phyloP scores from a whole-genome alignment of 2,888 invertebrate genomes.

The Barypeithes pellucidus region DNA sequence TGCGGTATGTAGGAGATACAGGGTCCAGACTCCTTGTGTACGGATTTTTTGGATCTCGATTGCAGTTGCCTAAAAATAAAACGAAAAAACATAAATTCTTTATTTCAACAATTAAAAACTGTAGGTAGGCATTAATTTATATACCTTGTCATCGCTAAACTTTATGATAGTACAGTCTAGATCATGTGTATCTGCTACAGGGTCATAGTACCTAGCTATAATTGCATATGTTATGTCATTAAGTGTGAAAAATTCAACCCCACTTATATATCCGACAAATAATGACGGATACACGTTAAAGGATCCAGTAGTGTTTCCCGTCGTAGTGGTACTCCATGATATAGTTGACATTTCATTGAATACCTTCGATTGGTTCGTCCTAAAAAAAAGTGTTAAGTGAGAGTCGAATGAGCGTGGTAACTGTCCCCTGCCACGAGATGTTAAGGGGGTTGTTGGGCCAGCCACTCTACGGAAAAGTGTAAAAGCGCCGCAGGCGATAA shows the following conservation, averaged over 20 bases:
- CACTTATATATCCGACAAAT: slow-evolving; percentile 65
- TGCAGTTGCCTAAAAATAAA: slow-evolving; percentile 58
- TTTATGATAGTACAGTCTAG: slow-evolving; percentile 62
- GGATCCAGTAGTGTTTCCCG: slow-evolving; percentile 53
- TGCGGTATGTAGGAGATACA: slow-evolving; percentile 64
- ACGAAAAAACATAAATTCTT: no score
- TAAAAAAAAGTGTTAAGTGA: slow-evolving; percentile 47
- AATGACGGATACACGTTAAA: slow-evolving; percentile 57
- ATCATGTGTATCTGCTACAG: slow-evolving; percentile 60
- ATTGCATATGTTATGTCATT: slow-evolving; percentile 63
- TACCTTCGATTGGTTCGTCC: slow-evolving; percentile 55
- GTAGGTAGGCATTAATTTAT: background rate
- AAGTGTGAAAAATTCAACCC: slow-evolving; percentile 65
- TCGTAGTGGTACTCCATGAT: slow-evolving; percentile 60
- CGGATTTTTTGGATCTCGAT: slow-evolving; percentile 63
- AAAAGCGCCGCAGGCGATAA: no score
- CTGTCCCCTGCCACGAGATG: no score
- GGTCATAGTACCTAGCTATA: slow-evolving; percentile 64
- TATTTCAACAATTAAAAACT: no score
- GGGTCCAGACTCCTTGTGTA: slow-evolving; percentile 60
- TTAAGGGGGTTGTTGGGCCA: no score
- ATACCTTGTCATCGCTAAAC: slow-evolving; percentile 62
- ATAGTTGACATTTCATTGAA: slow-evolving; percentile 61
- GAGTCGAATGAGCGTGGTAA: no score
- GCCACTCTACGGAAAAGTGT: no score